Evolutionary conservation across 2,113 vertebrate species (phyloP).

Genomic region (Apodemus speciosus): DNA sequence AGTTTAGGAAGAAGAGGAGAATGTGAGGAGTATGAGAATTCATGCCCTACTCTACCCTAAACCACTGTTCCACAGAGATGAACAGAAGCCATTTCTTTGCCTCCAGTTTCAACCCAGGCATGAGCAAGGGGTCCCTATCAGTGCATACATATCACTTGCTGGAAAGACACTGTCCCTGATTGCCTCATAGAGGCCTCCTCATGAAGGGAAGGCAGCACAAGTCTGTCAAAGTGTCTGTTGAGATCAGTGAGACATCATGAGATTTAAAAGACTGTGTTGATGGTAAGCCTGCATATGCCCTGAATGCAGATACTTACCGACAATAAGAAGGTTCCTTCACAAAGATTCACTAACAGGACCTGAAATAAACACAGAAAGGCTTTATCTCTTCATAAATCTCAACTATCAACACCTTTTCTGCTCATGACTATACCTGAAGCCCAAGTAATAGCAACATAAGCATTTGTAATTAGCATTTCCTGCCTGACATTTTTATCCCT

Average conservation of each 20-base stretch:
- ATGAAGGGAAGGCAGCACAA: background rate
- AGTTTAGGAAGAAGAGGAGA: background rate
- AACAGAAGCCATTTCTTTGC: background rate
- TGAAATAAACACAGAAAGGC: slow-evolving; percentile 71
- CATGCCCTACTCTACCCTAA: background rate
- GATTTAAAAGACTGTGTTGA: background rate
- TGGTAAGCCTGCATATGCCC: background rate
- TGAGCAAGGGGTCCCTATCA: background rate
- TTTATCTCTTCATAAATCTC: slow-evolving; percentile 6
- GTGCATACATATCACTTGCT: background rate
- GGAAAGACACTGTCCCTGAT: background rate
- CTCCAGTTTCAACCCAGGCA: background rate
- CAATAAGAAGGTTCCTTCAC: slow-evolving; percentile 87
- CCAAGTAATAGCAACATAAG: background rate
- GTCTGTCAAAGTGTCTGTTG: background rate
- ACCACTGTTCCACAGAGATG: background rate
- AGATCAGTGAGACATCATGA: background rate
- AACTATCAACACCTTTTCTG: background rate
- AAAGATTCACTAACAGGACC: slow-evolving; percentile 93
- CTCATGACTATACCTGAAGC: background rate
- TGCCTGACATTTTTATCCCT: background rate
- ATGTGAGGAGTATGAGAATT: background rate
- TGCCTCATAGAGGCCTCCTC: background rate
- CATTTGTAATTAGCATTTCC: slow-evolving; percentile 14
- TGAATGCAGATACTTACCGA: slow-evolving; percentile 84